Percentiles rank a stretch among this genome's conserved stretches.
phyloP scores from a whole-genome alignment of 2,113 vertebrate genomes.

The Crotalus helleri region DNA sequence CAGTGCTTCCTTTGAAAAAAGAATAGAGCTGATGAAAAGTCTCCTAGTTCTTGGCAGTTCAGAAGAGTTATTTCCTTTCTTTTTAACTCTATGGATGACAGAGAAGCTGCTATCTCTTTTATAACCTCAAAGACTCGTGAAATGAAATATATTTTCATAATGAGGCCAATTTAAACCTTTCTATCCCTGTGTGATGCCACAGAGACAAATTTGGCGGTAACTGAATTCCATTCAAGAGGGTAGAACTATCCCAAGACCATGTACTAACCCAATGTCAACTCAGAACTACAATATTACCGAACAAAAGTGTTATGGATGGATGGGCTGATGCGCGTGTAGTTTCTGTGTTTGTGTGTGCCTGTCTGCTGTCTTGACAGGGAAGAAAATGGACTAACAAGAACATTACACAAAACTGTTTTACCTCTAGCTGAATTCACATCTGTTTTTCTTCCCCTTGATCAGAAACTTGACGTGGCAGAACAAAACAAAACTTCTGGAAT shows the following conservation, averaged over 20 bases:
- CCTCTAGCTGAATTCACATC: conserved; percentile 8
- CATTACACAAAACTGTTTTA: neutral
- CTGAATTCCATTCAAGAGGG: neutral
- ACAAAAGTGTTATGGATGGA: conserved; percentile 9
- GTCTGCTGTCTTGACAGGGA: conserved; percentile 18
- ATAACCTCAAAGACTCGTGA: neutral
- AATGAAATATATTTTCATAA: conserved; percentile 35
- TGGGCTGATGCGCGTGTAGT: neutral
- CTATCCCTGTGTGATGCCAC: neutral
- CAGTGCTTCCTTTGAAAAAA: neutral
- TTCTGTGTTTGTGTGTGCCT: neutral
- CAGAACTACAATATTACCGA: conserved; percentile 39
- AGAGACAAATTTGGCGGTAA: conserved; percentile 3
- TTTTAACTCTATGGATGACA: neutral
- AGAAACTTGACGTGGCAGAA: conserved; percentile 20
- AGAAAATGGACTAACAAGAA: conserved; percentile 21
- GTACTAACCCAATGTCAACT: conserved; percentile 32
- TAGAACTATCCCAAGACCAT: neutral
- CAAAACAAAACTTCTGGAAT: neutral
- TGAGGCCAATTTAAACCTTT: neutral
- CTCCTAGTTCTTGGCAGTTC: neutral
- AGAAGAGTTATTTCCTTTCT: neutral
- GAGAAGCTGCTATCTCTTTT: neutral
- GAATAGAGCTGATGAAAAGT: neutral
- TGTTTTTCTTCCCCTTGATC: conserved; percentile 32